Percentiles rank a stretch among this genome's conserved stretches.
Evolutionary conservation across 2,113 vertebrate genomes (phyloP).

Genomic region (Pandion haliaetus): DNA sequence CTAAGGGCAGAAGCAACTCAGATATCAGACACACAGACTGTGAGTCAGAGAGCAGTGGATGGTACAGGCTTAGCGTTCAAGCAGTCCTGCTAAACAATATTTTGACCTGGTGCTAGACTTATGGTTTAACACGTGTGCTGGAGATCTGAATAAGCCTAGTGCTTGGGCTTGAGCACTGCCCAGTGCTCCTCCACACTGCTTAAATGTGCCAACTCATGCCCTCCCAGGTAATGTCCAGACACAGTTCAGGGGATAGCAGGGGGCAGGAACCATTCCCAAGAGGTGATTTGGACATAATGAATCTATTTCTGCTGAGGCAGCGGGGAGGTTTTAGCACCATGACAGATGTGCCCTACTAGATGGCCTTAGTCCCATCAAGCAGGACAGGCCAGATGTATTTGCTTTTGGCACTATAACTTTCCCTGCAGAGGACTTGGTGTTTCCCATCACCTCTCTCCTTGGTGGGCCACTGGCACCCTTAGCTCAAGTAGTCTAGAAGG

Average conservation of each 20-base stretch:
- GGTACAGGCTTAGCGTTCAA: not conserved
- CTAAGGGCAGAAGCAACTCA: not conserved
- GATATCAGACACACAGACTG: fast-evolving
- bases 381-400: not conserved
- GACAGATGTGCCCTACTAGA: not conserved
- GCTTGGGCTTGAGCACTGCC: not conserved
- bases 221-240: not conserved
- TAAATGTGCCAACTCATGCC: not conserved
- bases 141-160: not conserved
- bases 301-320: not conserved
- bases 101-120: not conserved
- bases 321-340: not conserved
- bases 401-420: not conserved
- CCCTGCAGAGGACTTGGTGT: not conserved
- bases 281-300: not conserved
- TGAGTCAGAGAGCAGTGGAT: not conserved
- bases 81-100: not conserved
- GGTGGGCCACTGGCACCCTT: not conserved
- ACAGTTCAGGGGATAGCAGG: not conserved
- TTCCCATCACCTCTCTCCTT: not conserved
- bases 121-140: not conserved
- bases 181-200: too few species aligned
- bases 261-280: not conserved
- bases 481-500: not conserved
- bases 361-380: not conserved